Conservation (phyloP, 2,113 vertebrate species). For the Odocoileus hemionus region DNA sequence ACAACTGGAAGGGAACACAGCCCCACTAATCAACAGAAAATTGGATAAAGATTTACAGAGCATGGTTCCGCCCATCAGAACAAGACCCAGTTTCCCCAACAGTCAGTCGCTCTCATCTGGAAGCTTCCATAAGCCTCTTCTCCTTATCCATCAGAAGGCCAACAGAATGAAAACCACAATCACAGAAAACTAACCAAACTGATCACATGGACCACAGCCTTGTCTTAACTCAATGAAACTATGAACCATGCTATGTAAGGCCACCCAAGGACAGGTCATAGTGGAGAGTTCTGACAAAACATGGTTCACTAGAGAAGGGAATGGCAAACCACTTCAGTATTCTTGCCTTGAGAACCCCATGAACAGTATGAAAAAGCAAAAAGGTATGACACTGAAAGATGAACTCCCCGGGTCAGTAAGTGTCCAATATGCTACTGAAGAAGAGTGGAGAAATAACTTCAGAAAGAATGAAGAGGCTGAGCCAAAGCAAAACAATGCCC, state of each 20-base stretch:
- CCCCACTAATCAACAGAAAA: background rate
- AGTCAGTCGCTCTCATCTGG: background rate
- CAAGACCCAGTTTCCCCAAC: background rate
- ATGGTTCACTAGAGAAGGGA: background rate
- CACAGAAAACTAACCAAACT: background rate
- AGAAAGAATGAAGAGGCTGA: background rate
- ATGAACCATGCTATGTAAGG: background rate
- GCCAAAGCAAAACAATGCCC: background rate
- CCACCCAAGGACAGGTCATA: background rate
- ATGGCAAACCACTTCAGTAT: background rate
- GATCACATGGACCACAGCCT: background rate
- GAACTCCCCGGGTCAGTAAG: background rate
- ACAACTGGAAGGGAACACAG: background rate
- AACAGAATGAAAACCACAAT: background rate
- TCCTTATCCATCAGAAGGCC: background rate
- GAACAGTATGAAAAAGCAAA: background rate
- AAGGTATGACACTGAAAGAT: background rate
- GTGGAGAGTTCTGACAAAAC: background rate
- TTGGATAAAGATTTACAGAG: background rate
- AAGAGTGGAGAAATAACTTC: background rate
- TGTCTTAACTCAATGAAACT: background rate
- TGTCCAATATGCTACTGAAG: background rate
- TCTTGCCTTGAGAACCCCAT: background rate
- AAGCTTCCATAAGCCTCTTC: background rate
- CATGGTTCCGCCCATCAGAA: background rate